Percentiles rank a stretch among this genome's conserved stretches.
phyloP scores from a whole-genome alignment of 2,797 vertebrate species.

The Chelidonichthys spinosus region DNA sequence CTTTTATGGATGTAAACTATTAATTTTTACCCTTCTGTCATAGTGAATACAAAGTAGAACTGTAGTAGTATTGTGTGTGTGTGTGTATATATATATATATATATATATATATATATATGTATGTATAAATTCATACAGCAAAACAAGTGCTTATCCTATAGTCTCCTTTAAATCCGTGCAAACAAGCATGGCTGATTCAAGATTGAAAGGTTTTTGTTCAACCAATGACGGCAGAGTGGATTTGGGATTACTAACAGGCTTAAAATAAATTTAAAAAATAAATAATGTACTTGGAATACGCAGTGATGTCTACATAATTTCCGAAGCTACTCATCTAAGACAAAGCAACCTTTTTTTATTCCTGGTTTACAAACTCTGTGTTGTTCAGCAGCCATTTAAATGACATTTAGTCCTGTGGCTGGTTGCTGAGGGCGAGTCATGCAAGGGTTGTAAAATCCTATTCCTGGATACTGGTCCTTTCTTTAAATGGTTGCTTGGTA shows the following conservation, averaged over 20 bases:
- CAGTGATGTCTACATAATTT: slow-evolving; percentile 8
- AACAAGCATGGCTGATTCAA: slow-evolving; percentile 5
- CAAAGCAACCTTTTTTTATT: slow-evolving; percentile 17
- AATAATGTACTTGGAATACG: background rate
- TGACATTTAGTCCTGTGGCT: slow-evolving; percentile 65
- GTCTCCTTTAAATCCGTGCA: slow-evolving; percentile 15
- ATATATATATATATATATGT: too few species aligned
- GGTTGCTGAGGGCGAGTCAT: slow-evolving; percentile 57
- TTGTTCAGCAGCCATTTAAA: slow-evolving; percentile 49
- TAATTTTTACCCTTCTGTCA: slow-evolving; percentile 7
- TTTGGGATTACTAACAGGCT: background rate
- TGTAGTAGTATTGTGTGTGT: background rate
- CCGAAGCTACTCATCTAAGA: slow-evolving; percentile 30
- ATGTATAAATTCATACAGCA: background rate
- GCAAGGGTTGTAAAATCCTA: slow-evolving; percentile 66
- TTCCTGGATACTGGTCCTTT: slow-evolving; percentile 63
- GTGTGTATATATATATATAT: too few species aligned
- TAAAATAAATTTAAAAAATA: background rate
- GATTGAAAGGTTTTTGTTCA: background rate
- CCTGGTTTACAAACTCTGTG: slow-evolving; percentile 44
- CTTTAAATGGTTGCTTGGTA: slow-evolving; percentile 62
- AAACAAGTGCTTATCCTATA: background rate
- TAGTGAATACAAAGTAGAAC: background rate
- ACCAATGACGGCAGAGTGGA: background rate
- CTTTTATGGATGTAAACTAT: slow-evolving; percentile 35